phyloP scores from a whole-genome alignment of 2,888 invertebrate species.

The Eurois occulta region DNA sequence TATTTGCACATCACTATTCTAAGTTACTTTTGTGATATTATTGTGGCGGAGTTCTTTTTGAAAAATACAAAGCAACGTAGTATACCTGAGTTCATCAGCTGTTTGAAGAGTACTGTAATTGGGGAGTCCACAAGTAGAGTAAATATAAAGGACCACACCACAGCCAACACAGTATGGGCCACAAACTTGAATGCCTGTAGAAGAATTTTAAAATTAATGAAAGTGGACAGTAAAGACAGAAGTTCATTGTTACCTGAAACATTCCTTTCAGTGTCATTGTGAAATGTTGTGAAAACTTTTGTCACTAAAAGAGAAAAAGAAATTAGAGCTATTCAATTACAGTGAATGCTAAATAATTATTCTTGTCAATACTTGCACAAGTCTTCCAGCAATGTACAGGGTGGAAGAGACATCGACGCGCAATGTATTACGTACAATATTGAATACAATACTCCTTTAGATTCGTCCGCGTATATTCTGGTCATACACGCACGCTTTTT shows the following conservation, averaged over 20 bases:
- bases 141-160: not conserved
- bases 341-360: not conserved
- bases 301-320: too few species aligned
- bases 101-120: constrained; percentile 12
- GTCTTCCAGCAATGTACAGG: not conserved
- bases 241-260: not conserved
- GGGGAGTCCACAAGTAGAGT: constrained; percentile 15
- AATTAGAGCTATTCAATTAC: too few species aligned
- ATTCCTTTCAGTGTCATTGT: not conserved
- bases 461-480: not conserved
- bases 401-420: not conserved
- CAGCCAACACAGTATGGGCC: not conserved
- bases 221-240: not conserved
- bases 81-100: constrained; percentile 3
- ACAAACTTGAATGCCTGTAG: constrained; percentile 9
- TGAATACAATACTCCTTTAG: too few species aligned
- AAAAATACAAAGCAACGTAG: not conserved
- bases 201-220: not conserved
- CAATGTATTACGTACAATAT: not conserved
- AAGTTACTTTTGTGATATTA: not conserved
- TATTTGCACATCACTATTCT: not conserved
- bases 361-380: too few species aligned
- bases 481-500: not conserved
- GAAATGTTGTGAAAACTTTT: not conserved
- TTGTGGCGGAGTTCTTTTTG: too few species aligned